Base-by-base conservation (phyloP, 2,113 vertebrate genomes). In the Lutjanus erythropterus region DNA sequence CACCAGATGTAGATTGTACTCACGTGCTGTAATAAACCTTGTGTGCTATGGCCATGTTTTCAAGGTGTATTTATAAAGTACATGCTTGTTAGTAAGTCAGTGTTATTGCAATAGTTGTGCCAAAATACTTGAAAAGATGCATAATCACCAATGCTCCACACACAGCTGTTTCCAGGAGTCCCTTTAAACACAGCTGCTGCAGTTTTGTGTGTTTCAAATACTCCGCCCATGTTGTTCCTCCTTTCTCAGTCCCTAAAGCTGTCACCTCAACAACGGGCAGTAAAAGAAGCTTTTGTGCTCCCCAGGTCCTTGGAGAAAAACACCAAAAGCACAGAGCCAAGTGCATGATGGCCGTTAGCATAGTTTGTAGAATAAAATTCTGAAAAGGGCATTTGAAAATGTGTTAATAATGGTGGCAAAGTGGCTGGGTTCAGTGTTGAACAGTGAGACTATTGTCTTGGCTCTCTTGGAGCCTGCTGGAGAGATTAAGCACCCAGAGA, bases 361-460 rank as follows among this genome's bases (percentile, higher is more conserved):
- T 85, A 86, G 84, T 89, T 81, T 91, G 77, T 85, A 86, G 83
- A 72, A 77, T 85, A 82, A 86, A 88, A 84, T 70, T 90, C 80
- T 90, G 70, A 90, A 93, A 90, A 72, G 88, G 80, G 85, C 86
- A 90, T 93, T 92, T 93, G 86, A 90, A 93, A 94, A 92, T 90
- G 89, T 94, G 93, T 94, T 94, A 94, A 94, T 93, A 94, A 91
- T 88, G 81, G 88, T 88, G 90, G 88, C 87, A 87, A 92, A 91
- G 92, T 83, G 81, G 79, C 81, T 83, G 83, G 80, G 87, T 86
- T 83, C 85, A 80, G 75, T 75, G 77, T 64, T 75, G 87, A 95
- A 95, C 94, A 94, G 87, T 84, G 92, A 92, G 89, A 92, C 93
- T 90, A 94, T 95, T 96, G 94, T 95, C 90, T 91, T 91, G 86